Base-by-base conservation (phyloP, 2,888 invertebrate species). In the Auanema freiburgensis region DNA sequence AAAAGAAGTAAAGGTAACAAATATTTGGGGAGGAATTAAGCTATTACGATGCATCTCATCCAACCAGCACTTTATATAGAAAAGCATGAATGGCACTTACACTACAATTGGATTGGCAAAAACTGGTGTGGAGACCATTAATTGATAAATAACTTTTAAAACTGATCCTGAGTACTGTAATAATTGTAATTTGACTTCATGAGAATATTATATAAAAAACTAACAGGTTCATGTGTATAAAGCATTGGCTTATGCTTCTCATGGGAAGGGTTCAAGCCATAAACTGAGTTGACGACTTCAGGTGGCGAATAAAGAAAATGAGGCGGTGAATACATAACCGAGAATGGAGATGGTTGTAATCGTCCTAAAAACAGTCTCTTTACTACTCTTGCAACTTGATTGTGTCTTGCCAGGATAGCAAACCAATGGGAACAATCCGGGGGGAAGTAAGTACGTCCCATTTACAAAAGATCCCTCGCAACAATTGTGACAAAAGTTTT, bases 321-420 rank as follows among this genome's bases (percentile, higher is more conserved):
- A 0, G 79, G 79, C 8, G 79, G 72, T 0, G 77, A 71, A 63
- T 74, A 78, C 46, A 79, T 61, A n/a, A 79, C 76, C 10, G 74
- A 65, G 59, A 79, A 79, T 6, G 79, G 79, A 4, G 80, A 62
- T 0, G 68, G 66, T 56, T 74, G 59, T 44, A 73, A 66, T 33
- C 70, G 57, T 51, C 78, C 74, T 74, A 44, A 44, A 63, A 43
- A 41, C n/a, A n/a, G 4, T 11, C 23, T 23, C 18, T 8, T 23
- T 46, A 46, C 6, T 11, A 16, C 8, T 23, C 23, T 46, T 16
- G 5, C 11, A 33, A 5, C 33, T 33, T 33, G 4, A 8, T 8
- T 33, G 4, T 3, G 33, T 33, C 33, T 59, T 57, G 57, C 67
- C 74, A 18, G 74, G 72, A 57, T 77, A 71, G 54, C 76, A 76